Base-by-base conservation (phyloP, 2,888 invertebrate genomes). In the Agrotis clavis region DNA sequence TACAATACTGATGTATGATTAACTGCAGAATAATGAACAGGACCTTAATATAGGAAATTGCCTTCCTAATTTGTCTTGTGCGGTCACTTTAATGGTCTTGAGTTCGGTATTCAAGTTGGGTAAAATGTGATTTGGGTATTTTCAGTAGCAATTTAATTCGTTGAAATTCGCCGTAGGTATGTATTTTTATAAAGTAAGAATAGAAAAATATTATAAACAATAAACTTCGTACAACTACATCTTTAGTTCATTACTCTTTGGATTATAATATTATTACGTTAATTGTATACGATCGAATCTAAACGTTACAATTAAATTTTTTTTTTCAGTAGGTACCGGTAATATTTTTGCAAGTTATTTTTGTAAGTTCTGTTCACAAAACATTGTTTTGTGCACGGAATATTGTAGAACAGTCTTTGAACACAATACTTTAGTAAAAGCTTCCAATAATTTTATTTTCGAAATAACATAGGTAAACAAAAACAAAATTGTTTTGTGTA, bases 321-420 rank as follows among this genome's bases (percentile, higher is more conserved):
- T 19, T 45, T 57, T 66, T 59, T n/a, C 56, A 65, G n/a, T 64
- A 21, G 7, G 16, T 54, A 1, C 25, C 54, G 2, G 25, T 25
- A 25, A 25, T 25, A 2, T 25, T 25, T 25, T 25, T 25, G 25
- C 25, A 25, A 25, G n/a, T n/a, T n/a, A n/a, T n/a, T n/a, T n/a
- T n/a, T n/a, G n/a, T 25, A 25, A 2, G 2, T 25, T 25, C 25
- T 2, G 25, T 25, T 25, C 25, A 25, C 25, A 25, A 25, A 25
- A 25, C 25, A 73, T 79, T 73, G 47, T 63, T 73, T 25, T 54
- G 48, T 70, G 62, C 74, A 79, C 53, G 51, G 45, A 21, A 57
- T 51, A 30, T 21, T 62, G 16, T 21, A 67, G 25, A 41, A 74
- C 66, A 56, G 19, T 57, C 25, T 4, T 60, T 41, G 25, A 6